Evolutionary conservation across 2,113 vertebrate genomes (phyloP), one percentile per base, ranked within the genome.

Genomic region (Dasyurus viverrinus): DNA sequence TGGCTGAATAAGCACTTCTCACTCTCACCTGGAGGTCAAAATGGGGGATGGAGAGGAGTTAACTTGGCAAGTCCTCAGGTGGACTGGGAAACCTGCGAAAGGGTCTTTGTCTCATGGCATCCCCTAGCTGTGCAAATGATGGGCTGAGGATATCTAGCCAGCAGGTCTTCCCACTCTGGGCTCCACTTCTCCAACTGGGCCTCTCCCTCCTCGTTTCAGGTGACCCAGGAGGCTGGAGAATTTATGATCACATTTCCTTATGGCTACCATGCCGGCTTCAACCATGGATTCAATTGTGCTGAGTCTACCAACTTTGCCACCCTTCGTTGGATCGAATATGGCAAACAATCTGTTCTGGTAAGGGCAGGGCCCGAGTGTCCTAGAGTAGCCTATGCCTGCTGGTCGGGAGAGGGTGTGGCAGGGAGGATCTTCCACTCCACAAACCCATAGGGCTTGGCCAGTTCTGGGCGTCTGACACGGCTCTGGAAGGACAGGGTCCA

Each of bases 251-350:
- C 99, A 0, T 99, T 99, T 93, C 99, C 99, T 1, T 99, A 99
- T 26, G 99, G 99, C 84, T 99, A 99, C 96, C 99, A 99, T 0
- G 99, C 99, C 47, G 99, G 99, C n/a, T 99, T 99, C 97, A 99
- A 99, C 98, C 99, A 99, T 0, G 99, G 99, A n/a, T 99, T 99
- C 98, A 99, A 99, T 98, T 99, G 99, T 96, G 99, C 99, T 0
- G 99, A 99, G 97, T 99, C 99, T 6, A 99, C 99, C 91, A 99
- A 99, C 98, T 99, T 99, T 95, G 99, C 99, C 89, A 99, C 99
- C 2, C 99, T 99, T 76, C 98, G 99, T 46, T 99, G 99, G 99
- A 99, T 99, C 0, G 99, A 99, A 92, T 99, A 99, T 0, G 99
- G 99, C 96, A 99, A 99, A 97, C 99, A 99, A 91, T 99, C 99